Conservation (phyloP, 2,888 invertebrate species). For the Ypsolopha scabrella region DNA sequence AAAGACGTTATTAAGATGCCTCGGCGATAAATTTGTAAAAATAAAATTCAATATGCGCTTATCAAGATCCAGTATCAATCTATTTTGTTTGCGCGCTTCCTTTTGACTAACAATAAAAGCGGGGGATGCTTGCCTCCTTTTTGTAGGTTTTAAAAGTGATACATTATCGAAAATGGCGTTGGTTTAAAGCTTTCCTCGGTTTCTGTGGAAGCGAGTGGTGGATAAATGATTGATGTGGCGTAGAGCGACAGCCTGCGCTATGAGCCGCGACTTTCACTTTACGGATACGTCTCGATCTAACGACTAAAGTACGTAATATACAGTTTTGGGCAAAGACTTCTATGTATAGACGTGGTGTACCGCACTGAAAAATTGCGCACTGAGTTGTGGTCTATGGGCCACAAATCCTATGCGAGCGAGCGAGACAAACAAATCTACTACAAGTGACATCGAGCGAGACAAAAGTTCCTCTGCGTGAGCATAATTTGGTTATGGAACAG, state of each 20-base stretch:
- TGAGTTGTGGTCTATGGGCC: too few relatives aligned
- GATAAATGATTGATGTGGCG: conserved; percentile 61
- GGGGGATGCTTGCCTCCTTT: conserved; percentile 39
- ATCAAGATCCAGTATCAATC: conserved; percentile 53
- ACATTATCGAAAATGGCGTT: conserved; percentile 55
- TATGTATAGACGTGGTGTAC: too few relatives aligned
- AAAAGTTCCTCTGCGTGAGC: too few relatives aligned
- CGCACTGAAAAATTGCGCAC: too few relatives aligned
- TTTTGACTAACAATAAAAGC: conserved; percentile 37
- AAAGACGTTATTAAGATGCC: conserved; percentile 2
- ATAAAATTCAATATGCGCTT: conserved; percentile 43
- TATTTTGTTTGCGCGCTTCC: conserved; percentile 52
- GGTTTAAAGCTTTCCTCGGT: conserved; percentile 61
- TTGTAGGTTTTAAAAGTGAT: conserved; percentile 58
- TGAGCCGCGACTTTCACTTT: conserved; percentile 52
- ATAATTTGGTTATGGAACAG: too few relatives aligned
- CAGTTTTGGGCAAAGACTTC: too few relatives aligned
- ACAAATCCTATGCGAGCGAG: too few relatives aligned
- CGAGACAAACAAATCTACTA: too few relatives aligned
- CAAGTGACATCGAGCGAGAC: too few relatives aligned
- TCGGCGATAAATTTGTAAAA: conserved; percentile 27
- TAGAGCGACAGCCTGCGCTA: conserved; percentile 34
- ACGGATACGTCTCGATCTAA: conserved; percentile 10
- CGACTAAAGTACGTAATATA: too few relatives aligned
- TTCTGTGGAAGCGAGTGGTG: conserved; percentile 43